Evolutionary conservation across 1,140 invertebrate species (phyloP).

Genomic region (Monochamus saltuarius): DNA sequence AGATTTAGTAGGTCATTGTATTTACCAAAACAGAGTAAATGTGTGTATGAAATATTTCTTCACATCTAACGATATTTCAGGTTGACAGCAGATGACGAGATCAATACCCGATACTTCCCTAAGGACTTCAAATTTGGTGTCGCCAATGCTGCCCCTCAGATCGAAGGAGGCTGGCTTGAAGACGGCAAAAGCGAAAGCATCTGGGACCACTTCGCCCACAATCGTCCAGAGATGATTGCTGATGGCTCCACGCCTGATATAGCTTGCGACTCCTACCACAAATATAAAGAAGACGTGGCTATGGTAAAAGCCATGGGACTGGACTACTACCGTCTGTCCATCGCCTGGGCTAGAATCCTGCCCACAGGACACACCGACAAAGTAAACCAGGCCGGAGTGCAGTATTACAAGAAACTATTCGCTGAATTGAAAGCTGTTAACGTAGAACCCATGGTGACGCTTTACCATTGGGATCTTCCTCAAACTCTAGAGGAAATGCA

Average conservation of each 20-base stretch:
- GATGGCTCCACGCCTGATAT: background rate
- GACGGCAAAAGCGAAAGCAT: conserved; percentile 45
- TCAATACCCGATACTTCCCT: background rate
- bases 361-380: conserved; percentile 56
- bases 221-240: background rate
- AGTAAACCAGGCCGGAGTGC: conserved; percentile 54
- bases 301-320: background rate
- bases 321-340: conserved; percentile 57
- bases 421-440: background rate
- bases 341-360: conserved; percentile 62
- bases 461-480: conserved; percentile 73
- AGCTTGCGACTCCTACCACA: background rate
- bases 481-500: conserved; percentile 60
- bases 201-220: conserved; percentile 50
- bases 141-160: conserved; percentile 2
- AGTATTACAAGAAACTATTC: conserved; percentile 58
- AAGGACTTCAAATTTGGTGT: conserved; percentile 1
- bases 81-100: too few relatives aligned
- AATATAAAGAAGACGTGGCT: conserved; percentile 3
- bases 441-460: conserved; percentile 62
- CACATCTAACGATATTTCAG: too few relatives aligned
- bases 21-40: too few relatives aligned
- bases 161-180: conserved; percentile 58
- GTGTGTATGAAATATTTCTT: too few relatives aligned
- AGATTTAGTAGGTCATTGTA: too few relatives aligned